phyloP scores from a whole-genome alignment of 2,888 invertebrate genomes.

The Stenoptilia bipunctidactyla region DNA sequence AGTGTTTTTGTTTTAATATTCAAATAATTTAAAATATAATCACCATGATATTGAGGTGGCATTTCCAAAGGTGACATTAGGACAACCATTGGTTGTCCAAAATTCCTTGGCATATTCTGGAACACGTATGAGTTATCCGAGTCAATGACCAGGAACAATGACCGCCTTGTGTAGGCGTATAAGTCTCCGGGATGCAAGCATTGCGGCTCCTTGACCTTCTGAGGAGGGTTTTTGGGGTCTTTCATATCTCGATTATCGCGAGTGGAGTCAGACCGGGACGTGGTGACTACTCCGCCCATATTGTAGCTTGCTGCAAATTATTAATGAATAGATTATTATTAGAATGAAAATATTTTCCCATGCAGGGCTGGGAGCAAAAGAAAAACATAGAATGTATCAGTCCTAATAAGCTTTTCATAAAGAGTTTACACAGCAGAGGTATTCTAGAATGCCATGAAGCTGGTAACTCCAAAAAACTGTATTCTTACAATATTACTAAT shows the following conservation, averaged over 20 bases:
- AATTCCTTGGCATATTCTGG: conserved; percentile 89
- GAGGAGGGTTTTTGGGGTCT: conserved; percentile 19
- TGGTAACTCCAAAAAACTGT: too few species aligned
- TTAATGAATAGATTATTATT: too few species aligned
- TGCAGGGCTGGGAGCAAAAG: too few species aligned
- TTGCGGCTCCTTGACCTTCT: conserved; percentile 74
- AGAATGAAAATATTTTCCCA: too few species aligned
- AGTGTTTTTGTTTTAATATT: too few species aligned
- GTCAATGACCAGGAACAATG: conserved; percentile 93
- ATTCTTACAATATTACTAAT: too few species aligned
- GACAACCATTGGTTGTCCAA: conserved; percentile 93
- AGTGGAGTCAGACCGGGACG: conserved; percentile 84
- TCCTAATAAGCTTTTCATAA: too few species aligned
- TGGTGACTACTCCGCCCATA: conserved; percentile 90
- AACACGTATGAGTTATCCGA: conserved; percentile 95
- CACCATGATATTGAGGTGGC: conserved; percentile 87
- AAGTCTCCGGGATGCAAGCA: conserved; percentile 94
- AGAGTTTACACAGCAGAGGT: too few species aligned
- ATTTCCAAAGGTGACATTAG: conserved; percentile 94
- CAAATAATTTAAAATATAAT: too few species aligned
- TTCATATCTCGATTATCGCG: conserved; percentile 33
- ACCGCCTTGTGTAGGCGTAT: conserved; percentile 92
- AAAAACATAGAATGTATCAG: too few species aligned
- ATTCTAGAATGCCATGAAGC: too few species aligned
- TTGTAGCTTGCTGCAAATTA: conserved; percentile 83